Conservation (phyloP, 2,888 invertebrate species). For the Synergus japonicus region DNA sequence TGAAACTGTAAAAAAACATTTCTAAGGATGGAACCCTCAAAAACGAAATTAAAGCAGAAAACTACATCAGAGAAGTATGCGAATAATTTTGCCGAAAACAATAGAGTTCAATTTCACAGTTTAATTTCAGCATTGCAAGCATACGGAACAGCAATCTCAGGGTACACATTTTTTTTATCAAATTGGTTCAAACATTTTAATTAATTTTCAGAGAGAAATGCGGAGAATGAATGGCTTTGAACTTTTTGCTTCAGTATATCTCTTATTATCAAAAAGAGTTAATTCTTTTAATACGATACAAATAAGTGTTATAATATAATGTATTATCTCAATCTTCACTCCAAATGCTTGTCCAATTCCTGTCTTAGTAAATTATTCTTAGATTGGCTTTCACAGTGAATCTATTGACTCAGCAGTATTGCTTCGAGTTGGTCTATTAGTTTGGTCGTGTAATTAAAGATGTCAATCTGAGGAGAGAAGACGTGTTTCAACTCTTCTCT, state of each 20-base stretch:
- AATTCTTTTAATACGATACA: too few species aligned
- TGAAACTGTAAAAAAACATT: slow-evolving; percentile 6
- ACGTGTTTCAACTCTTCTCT: not conserved
- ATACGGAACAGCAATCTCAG: not conserved
- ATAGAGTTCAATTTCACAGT: not conserved
- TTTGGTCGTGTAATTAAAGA: slow-evolving; percentile 54
- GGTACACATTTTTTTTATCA: not conserved
- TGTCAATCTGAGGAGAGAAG: slow-evolving; percentile 48
- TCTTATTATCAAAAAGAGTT: not conserved
- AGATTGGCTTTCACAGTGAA: slow-evolving; percentile 37
- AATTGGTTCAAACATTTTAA: not conserved
- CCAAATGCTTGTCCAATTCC: slow-evolving; percentile 21
- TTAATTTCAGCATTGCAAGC: not conserved
- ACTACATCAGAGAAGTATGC: not conserved
- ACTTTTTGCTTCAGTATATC: not conserved
- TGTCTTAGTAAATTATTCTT: slow-evolving; percentile 33
- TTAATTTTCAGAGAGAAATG: too few species aligned
- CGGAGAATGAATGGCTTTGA: not conserved
- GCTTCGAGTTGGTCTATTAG: slow-evolving; percentile 62
- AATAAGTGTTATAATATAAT: not conserved
- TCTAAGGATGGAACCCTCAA: not conserved
- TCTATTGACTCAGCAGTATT: slow-evolving; percentile 53
- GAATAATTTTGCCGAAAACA: not conserved
- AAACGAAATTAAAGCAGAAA: not conserved
- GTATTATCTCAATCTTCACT: slow-evolving; percentile 23